phyloP scores from a whole-genome alignment of 1,140 invertebrate species.

The Medauroidea extradentata region DNA sequence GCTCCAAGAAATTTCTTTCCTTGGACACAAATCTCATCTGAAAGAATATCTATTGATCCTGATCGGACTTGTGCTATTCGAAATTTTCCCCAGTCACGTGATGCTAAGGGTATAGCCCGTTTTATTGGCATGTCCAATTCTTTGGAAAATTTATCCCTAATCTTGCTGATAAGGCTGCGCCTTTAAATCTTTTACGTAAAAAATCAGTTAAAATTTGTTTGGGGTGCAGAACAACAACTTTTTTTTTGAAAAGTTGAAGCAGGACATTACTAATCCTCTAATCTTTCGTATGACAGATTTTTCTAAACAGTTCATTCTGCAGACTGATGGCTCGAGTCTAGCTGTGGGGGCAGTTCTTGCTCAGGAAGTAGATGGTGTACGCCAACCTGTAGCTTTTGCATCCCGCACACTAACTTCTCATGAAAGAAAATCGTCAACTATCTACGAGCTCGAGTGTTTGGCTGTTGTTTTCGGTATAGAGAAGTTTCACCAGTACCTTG shows the following conservation, averaged over 20 bases:
- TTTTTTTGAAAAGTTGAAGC: slow-evolving; percentile 34
- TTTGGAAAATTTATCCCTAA: neutral
- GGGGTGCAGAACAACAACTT: slow-evolving; percentile 27
- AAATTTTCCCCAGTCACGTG: neutral
- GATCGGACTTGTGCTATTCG: neutral
- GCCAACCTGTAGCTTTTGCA: slow-evolving; percentile 31
- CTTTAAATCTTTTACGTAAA: slow-evolving; percentile 31
- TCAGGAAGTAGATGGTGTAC: slow-evolving; percentile 28
- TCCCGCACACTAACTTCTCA: slow-evolving; percentile 35
- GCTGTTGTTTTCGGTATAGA: slow-evolving; percentile 42
- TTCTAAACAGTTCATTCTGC: slow-evolving; percentile 28
- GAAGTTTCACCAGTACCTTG: slow-evolving; percentile 43
- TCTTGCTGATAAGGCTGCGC: slow-evolving; percentile 38
- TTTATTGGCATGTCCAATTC: neutral
- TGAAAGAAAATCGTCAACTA: slow-evolving; percentile 42
- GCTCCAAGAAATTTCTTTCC: neutral
- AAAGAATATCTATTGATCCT: neutral
- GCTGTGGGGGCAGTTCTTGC: slow-evolving; percentile 35
- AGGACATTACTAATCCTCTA: slow-evolving; percentile 29
- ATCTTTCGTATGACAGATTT: slow-evolving; percentile 36
- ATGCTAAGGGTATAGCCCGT: too few relatives aligned
- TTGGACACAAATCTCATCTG: neutral
- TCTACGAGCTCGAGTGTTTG: slow-evolving; percentile 42
- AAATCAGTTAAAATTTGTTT: slow-evolving; percentile 24
- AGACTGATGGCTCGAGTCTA: slow-evolving; percentile 35